Percentiles rank a stretch among this genome's conserved stretches.
Conservation (phyloP, 1,140 invertebrate genomes). For the Chironomus tepperi region DNA sequence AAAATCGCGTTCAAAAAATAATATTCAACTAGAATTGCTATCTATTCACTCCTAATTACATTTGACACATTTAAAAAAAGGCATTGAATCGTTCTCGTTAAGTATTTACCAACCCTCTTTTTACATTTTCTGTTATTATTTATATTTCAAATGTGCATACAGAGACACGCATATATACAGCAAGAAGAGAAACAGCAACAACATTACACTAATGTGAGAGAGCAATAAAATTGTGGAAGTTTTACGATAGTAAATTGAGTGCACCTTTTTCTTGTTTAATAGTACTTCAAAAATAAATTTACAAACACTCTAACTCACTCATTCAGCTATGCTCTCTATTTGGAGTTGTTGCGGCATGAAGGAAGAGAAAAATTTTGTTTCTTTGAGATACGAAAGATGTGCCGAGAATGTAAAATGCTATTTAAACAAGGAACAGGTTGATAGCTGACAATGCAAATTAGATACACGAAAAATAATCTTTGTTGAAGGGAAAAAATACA, state of each 20-base stretch:
- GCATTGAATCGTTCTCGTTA: slow-evolving; percentile 5
- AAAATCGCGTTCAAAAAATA: background rate
- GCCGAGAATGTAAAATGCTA: slow-evolving; percentile 21
- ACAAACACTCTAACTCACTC: background rate
- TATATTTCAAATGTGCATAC: background rate
- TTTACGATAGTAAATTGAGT: background rate
- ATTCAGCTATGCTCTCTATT: background rate
- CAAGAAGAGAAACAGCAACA: no score
- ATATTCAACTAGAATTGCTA: background rate
- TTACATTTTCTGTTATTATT: background rate
- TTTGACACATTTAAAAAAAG: slow-evolving; percentile 1
- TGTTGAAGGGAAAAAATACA: background rate
- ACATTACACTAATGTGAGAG: background rate
- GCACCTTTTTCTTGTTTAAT: no score
- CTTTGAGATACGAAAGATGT: background rate
- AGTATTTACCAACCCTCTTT: background rate
- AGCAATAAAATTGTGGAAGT: background rate
- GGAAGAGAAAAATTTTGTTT: background rate
- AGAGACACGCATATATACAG: no score
- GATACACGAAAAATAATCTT: slow-evolving; percentile 10
- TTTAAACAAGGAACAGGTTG: slow-evolving; percentile 24
- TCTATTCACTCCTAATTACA: slow-evolving; percentile 13
- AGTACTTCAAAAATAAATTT: no score
- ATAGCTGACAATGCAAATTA: slow-evolving; percentile 17
- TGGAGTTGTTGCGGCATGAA: background rate